These are phyloP conservation scores for Nowickia ferox DNA, from an alignment of 2,888 invertebrate genomes.

Conservation along the genomic window DNA sequence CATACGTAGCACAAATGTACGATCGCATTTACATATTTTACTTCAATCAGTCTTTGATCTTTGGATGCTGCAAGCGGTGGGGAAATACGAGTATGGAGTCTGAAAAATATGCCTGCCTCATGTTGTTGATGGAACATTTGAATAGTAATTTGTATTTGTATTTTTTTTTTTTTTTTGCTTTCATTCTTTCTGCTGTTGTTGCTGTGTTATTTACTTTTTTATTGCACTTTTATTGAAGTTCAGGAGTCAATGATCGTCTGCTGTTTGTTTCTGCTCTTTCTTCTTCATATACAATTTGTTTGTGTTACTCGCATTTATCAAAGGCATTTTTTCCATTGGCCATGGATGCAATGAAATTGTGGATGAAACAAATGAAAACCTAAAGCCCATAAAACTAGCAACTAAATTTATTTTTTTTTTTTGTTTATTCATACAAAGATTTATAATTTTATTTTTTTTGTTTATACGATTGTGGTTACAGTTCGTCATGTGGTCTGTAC, in stretches of 20 bases:
- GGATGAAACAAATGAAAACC: conserved; percentile 54
- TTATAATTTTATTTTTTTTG: conserved; percentile 17
- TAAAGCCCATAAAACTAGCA: conserved; percentile 61
- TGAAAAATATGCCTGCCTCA: conserved; percentile 45
- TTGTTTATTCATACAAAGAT: conserved; percentile 25
- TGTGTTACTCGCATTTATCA: conserved; percentile 52
- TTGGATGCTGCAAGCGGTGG: conserved; percentile 36
- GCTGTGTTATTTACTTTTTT: conserved; percentile 47
- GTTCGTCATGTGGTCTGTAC: conserved; percentile 32
- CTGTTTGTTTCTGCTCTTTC: conserved; percentile 36
- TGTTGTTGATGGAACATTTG: conserved; percentile 66
- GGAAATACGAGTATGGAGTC: neutral
- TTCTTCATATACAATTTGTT: conserved; percentile 19
- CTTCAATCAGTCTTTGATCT: conserved; percentile 68
- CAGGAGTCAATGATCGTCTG: conserved; percentile 73
- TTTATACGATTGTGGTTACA: conserved; percentile 63
- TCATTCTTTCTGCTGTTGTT: conserved; percentile 3
- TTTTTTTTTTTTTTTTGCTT: neutral
- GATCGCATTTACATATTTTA: conserved; percentile 49
- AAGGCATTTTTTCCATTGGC: conserved; percentile 43
- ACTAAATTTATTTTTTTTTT: conserved; percentile 64
- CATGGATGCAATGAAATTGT: conserved; percentile 16
- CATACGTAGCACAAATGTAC: conserved; percentile 40
- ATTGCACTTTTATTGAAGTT: conserved; percentile 72
- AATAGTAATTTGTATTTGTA: conserved; percentile 67